These are phyloP conservation scores for Arizona elegans DNA, from an alignment of 2,113 vertebrate genomes.

Conservation along the genomic window DNA sequence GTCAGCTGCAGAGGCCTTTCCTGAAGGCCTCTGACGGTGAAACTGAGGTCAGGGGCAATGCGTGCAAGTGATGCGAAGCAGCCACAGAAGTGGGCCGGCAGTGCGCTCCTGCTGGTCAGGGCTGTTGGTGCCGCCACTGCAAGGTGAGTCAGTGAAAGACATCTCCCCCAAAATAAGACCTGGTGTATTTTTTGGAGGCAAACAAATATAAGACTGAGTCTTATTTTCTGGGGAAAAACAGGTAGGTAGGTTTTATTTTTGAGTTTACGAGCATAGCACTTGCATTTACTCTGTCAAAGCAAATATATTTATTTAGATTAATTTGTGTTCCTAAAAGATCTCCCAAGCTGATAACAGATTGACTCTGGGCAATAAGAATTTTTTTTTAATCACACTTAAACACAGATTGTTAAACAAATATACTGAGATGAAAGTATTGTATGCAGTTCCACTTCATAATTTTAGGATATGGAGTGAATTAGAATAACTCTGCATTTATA, in stretches of 20 bases:
- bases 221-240: too few species aligned
- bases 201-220: too few species aligned
- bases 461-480: slow-evolving; percentile 10
- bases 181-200: too few species aligned
- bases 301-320: not conserved
- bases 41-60: too few species aligned
- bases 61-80: rapidly evolving
- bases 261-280: not conserved
- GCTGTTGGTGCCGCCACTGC: too few species aligned
- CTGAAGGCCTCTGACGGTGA: too few species aligned
- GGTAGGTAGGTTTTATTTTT: not conserved
- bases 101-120: too few species aligned
- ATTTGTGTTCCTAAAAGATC: rapidly evolving
- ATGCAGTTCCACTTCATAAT: not conserved
- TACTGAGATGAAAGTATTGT: not conserved
- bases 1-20: too few species aligned
- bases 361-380: not conserved
- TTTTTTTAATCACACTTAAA: not conserved
- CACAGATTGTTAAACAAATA: not conserved
- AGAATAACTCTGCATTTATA: not conserved
- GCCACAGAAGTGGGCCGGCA: too few species aligned
- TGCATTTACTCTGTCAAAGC: not conserved
- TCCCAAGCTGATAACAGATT: not conserved
- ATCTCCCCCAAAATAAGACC: too few species aligned
- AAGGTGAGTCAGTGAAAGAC: too few species aligned